Base-by-base conservation (phyloP, 2,888 invertebrate species). In the Cosmia pyralina region DNA sequence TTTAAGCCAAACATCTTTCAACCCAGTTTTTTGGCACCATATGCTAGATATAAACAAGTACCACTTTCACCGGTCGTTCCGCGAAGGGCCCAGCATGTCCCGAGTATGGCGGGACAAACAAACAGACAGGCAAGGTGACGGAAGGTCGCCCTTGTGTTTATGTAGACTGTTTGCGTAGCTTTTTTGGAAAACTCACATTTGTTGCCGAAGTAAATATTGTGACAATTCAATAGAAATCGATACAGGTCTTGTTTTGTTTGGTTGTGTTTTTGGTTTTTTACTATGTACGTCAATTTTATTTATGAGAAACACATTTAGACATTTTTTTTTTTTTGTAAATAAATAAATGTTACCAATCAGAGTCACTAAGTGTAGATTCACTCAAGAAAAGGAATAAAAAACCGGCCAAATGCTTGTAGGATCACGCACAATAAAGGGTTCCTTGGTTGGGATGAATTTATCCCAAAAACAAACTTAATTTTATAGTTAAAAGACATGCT, bases 61-160 rank as follows among this genome's bases (percentile, higher is more conserved):
- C 41, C 46, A 63, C 72, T 77, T 80, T 81, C 80, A 85, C 82
- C 88, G 82, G 75, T 72, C 72, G 69, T 79, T 76, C 75, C 53
- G 67, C 72, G 68, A 67, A 65, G 82, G 75, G 69, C 78, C 70
- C 71, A 64, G 84, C 75, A 38, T 22, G 53, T 44, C 69, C 50
- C 69, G 52, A 46, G 64, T 13, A 28, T n/a, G 50, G 58, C 8
- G 59, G 58, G 19, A 76, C 73, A 76, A 76, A 88, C 88, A 90
- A 89, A 90, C 86, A 92, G 90, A 92, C 90, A 89, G 88, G 81
- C 88, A 90, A 90, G 91, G 90, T 89, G 89, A 87, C 83, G 87
- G 85, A 79, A 89, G 87, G 84, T 87, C 85, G 62, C 77, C 79
- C 72, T 83, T 50, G 79, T 87, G 87, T 88, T 87, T 89, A 84